Conservation (phyloP, 2,888 invertebrate genomes). For the Lasioglossum oenotherae region DNA sequence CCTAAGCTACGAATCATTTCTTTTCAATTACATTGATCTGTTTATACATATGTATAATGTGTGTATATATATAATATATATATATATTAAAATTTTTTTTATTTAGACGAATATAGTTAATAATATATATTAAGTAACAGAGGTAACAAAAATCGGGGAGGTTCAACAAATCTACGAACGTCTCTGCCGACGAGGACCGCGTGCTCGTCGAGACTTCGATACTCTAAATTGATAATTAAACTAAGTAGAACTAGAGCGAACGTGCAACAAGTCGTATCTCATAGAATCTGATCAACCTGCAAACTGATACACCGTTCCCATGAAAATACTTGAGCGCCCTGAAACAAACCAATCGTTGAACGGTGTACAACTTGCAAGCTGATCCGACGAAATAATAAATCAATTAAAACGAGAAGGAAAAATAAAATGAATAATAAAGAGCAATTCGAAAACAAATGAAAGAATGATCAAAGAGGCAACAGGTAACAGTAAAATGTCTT, state of each 20-base stretch:
- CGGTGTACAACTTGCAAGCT: constrained; percentile 26
- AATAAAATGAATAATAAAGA: constrained; percentile 39
- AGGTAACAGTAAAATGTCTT: constrained; percentile 26
- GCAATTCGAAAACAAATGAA: constrained; percentile 59
- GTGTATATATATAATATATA: constrained; percentile 65
- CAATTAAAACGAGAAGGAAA: constrained; percentile 18
- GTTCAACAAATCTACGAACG: constrained; percentile 71
- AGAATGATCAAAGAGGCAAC: constrained; percentile 64
- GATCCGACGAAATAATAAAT: constrained; percentile 35
- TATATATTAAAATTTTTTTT: constrained; percentile 73
- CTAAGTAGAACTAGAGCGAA: constrained; percentile 70
- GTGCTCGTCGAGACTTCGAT: constrained; percentile 59
- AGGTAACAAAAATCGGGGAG: constrained; percentile 73
- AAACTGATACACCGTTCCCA: constrained; percentile 25
- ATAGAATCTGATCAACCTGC: constrained; percentile 43
- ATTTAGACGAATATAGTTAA: constrained; percentile 73
- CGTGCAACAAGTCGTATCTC: constrained; percentile 69
- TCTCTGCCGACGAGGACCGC: constrained; percentile 49
- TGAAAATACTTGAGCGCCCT: background rate
- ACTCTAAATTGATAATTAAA: constrained; percentile 65
- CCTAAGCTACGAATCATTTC: constrained; percentile 75
- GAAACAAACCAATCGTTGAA: background rate
- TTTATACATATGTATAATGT: constrained; percentile 78
- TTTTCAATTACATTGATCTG: constrained; percentile 79
- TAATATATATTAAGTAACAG: constrained; percentile 73